Evolutionary conservation across 2,888 invertebrate genomes (phyloP), one percentile per base, ranked within the genome.

Genomic region (Petrolisthes manimaculis): DNA sequence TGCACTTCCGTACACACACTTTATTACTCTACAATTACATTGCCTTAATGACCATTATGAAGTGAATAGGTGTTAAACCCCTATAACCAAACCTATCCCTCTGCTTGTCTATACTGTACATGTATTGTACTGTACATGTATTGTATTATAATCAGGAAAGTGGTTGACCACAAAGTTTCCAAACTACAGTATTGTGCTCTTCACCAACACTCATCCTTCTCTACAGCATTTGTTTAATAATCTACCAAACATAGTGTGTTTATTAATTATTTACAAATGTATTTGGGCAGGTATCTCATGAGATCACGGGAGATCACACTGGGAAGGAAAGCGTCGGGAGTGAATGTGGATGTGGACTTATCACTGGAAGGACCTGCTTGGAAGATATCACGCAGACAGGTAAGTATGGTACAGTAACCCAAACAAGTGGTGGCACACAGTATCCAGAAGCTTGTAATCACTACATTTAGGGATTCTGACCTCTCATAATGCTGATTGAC

Each of bases 311-410:
- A 91, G 96, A 98, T 99, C 83, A 97, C 97, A 0, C 95, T 99
- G 75, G 99, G 99, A 0, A 95, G 99, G 89, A 96, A 96, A 91
- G 97, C 98, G 0, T 96, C 96, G 92, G 97, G 97, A 92, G 96
- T 96, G 92, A 94, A 95, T 82, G 97, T 99, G 69, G 99, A 99
- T 93, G 97, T 99, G 54, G 98, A 99, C 93, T 94, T 99, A 81
- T 95, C 96, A 0, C 94, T 98, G 77, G 99, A 99, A 93, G 99
- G 99, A 0, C 98, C 98, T 0, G 96, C 98, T 0, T 96, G 96
- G 93, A 99, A 98, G 94, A 96, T 98, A 74, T 98, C 98, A 0
- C 94, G 99, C 77, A 95, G 97, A 91, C 99, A 99, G 83, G 91
- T 91, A 77, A 86, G 88, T 75, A 4, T 84, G 1, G 5, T 8